Base-by-base conservation (phyloP, 2,113 vertebrate genomes). In the Diadophis punctatus region DNA sequence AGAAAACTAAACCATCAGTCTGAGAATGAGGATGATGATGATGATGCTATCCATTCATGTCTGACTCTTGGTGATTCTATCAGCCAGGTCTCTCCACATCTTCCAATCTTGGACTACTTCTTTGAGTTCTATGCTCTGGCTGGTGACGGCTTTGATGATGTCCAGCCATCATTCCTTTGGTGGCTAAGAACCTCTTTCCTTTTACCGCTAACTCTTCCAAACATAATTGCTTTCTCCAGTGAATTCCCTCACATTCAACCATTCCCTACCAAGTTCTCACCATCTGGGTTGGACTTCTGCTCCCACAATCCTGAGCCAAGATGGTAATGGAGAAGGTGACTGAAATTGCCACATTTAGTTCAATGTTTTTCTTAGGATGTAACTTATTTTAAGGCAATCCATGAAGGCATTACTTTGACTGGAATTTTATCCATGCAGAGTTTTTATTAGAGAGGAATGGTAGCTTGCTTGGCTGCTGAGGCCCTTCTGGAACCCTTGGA, bases 401-500 rank as follows among this genome's bases (percentile, higher is more conserved):
- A 22, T 80, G 34, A 43, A 80, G 22, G 30, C 8, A 63, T 30
- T 3, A 53, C 49, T 90, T 63, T 90, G n/a, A 14, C 10, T 63
- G 20, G 12, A 43, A 90, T 43, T 43, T n/a, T 6, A 46, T n/a
- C 27, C 3, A 90, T 87, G 23, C 8, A 18, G n/a, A 53, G 2
- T 90, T 39, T 56, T 51, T 86, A 10, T 48, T 80, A 39, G 87
- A 55, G 51, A 91, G 89, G 51, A 55, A 48, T 53, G 85, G 43
- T 85, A 20, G 23, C 49, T 43, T 80, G 23, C 10, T 49, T 93
- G 2, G 85, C 87, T 93, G 52, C 34, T 63, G 93, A 86, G 97
- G 96, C 93, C 96, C 95, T 94, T 89, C 88, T 96, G 96, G 96
- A 96, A 93, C 95, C 80, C 94, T 96, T 94, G 94, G 96, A 93